phyloP scores from a whole-genome alignment of 2,888 invertebrate genomes.

The Tinea trinotella region DNA sequence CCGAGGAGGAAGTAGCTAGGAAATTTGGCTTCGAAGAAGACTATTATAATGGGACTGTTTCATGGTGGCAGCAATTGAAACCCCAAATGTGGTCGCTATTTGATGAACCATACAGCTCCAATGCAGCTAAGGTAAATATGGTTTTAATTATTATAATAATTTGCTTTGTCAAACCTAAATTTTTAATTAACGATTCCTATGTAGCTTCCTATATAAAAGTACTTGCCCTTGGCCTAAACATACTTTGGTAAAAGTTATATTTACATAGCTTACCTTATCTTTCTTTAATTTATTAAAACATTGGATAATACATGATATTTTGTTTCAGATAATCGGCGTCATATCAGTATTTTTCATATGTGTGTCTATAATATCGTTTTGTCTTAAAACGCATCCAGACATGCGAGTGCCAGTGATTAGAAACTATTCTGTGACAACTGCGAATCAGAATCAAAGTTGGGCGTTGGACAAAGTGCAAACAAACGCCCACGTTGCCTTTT shows the following conservation, averaged over 20 bases:
- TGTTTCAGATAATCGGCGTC: constrained; percentile 94
- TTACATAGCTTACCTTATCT: too few species aligned
- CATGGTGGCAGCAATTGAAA: constrained; percentile 97
- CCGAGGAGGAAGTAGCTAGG: constrained; percentile 97
- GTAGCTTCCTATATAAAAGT: too few species aligned
- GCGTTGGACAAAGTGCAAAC: constrained; percentile 92
- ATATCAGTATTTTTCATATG: constrained; percentile 99
- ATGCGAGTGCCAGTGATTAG: constrained; percentile 93
- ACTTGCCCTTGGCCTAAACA: too few species aligned
- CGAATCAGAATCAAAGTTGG: constrained; percentile 83
- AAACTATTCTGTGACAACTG: constrained; percentile 83
- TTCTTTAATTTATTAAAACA: not conserved
- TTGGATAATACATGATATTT: not conserved
- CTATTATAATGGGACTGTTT: constrained; percentile 89
- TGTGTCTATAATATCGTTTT: constrained; percentile 99
- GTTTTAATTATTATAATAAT: too few species aligned
- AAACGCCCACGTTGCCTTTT: constrained; percentile 97
- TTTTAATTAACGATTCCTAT: too few species aligned
- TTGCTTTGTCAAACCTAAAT: too few species aligned
- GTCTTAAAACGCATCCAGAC: constrained; percentile 99
- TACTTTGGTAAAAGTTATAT: too few species aligned
- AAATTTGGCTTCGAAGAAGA: constrained; percentile 98
- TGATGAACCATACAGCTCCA: constrained; percentile 99
- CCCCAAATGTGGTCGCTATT: constrained; percentile 99
- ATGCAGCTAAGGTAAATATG: constrained; percentile 96